Base-by-base conservation (phyloP, 1,140 invertebrate genomes). In the Anastatus disparis region DNA sequence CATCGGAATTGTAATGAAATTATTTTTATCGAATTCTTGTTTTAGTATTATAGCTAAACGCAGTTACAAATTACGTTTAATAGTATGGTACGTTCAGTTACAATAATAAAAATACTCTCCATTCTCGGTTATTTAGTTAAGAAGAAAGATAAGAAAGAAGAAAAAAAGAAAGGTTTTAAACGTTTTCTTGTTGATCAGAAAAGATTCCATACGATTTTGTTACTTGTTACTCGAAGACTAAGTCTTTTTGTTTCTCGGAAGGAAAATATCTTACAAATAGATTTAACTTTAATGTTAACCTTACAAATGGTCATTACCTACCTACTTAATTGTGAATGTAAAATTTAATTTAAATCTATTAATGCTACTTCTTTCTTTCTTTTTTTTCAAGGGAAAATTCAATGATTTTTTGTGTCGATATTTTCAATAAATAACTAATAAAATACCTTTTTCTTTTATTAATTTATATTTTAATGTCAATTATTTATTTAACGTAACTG, bases 81-180 rank as follows among this genome's bases (percentile, higher is more conserved):
- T 76, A 77, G 76, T 73, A 71, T 72, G 73, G 75, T 64, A 40
- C 44, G 20, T 26, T 24, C 56, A 61, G 74, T 71, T 69, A 73
- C 52, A 65, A 67, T 63, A 48, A 75, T 72, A 29, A 63, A 68
- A 75, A 78, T 77, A 68, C 65, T 44, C 72, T 48, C 64, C 52
- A 76, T 72, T 74, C 74, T 74, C 72, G 50, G 55, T 50, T 56
- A 27, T 42, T 40, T 24, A 48, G 27, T 52, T 52, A 70, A 77
- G 77, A 76, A n/a, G n/a, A n/a, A n/a, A n/a, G n/a, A n/a, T n/a
- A n/a, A n/a, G n/a, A 8, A n/a, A 26, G 15, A 38, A 38, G 6
- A 58, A 35, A 46, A 68, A 59, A 68, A 10, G n/a, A n/a, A n/a
- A n/a, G n/a, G n/a, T n/a, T n/a, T 1, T 44, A 58, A 58, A 56